These are phyloP conservation scores for Paramuricea clavata DNA, from an alignment of 92 coral and sea anemone species.

Conservation along the genomic window DNA sequence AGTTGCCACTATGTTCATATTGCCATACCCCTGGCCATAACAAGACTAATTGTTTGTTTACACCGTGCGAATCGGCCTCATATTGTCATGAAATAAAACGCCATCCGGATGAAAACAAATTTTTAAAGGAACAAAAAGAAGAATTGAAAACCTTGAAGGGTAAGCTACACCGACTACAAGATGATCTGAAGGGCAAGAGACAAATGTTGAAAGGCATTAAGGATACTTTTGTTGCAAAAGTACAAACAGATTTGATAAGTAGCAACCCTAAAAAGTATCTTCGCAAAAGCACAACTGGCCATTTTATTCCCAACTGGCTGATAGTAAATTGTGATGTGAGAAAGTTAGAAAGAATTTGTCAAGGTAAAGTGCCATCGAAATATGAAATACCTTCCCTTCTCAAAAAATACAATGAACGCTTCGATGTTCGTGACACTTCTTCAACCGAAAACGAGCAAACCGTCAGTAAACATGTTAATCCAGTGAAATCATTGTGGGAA, in stretches of 20 bases:
- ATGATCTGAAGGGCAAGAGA: not conserved
- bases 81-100: not conserved
- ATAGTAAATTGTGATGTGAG: not conserved
- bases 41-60: too few relatives aligned
- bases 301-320: not conserved
- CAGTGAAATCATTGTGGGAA: too few relatives aligned
- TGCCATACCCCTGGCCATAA: too few relatives aligned
- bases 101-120: not conserved
- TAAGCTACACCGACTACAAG: not conserved
- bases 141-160: not conserved
- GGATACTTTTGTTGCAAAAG: not conserved
- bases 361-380: not conserved
- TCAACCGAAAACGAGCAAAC: too few relatives aligned
- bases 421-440: not conserved
- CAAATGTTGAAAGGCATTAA: not conserved
- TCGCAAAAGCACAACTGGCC: not conserved
- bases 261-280: not conserved
- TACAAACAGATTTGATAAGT: not conserved
- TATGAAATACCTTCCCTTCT: not conserved
- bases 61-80: not conserved
- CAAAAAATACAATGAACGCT: not conserved
- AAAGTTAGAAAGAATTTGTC: not conserved
- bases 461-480: too few relatives aligned
- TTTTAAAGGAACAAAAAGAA: not conserved
- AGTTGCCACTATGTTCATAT: too few relatives aligned